Base-by-base conservation (phyloP, 2,888 invertebrate genomes). In the Syritta pipiens region DNA sequence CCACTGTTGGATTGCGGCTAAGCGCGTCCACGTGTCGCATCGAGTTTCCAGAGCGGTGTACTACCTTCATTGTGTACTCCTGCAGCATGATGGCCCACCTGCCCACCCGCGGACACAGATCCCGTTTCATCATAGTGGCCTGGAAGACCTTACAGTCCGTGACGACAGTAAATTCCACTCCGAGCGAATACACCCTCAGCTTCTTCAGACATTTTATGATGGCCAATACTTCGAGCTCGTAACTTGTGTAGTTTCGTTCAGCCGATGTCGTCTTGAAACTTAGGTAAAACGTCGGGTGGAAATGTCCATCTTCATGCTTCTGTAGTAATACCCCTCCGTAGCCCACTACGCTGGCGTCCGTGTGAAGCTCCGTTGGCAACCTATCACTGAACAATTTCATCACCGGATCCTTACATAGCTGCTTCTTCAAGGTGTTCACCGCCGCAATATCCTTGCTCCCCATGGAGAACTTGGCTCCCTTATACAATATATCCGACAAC, bases 201-300 rank as follows among this genome's bases (percentile, higher is more conserved):
- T n/a, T n/a, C n/a, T n/a, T n/a, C n/a, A n/a, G n/a, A n/a, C n/a
- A 82, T 60, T 14, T 17, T 10, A 37, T 14, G 10, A 37, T 37
- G 7, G 17, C 37, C 14, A 37, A 55, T 0, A 85, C 85, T 26
- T 46, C 82, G 0, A 86, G 79, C 44, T 86, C 85, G 51, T 86
- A 86, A 44, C 83, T 84, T 30, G 84, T 83, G 51, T 84, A 85
- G 2, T 83, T 46, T n/a, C 48, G 24, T 48, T 48, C 48, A 1
- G 46, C 24, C 9, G 48, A 35, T 2, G 60, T 44, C 22, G 44
- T 14, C 9, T 81, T n/a, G n/a, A n/a, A n/a, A n/a, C n/a, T n/a
- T n/a, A n/a, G n/a, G n/a, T n/a, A 85, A 46, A 83, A 84, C 2
- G 86, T 83, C 0, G 85, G 85, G 4, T 83, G 81, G 1, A 82